Conservation (phyloP, 2,113 vertebrate species). For the Alligator mississippiensis region DNA sequence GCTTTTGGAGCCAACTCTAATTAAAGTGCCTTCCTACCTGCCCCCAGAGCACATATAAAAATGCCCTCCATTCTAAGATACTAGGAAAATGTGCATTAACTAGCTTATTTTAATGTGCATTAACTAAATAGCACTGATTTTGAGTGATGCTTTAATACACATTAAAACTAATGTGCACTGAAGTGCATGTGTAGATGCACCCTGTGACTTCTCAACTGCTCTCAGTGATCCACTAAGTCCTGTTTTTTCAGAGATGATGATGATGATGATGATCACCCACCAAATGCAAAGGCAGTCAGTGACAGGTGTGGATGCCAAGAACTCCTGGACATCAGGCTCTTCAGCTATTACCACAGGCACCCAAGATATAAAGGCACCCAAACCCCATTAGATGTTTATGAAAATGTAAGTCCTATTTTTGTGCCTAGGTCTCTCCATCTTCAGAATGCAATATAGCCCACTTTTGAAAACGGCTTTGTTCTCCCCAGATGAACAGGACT, state of each 20-base stretch:
- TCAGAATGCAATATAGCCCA: background rate
- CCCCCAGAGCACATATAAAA: too few species aligned
- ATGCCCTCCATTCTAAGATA: too few species aligned
- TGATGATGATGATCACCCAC: background rate
- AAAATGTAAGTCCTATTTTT: background rate
- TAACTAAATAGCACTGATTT: too few species aligned
- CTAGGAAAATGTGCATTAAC: too few species aligned
- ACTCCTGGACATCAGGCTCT: background rate
- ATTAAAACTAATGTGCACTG: too few species aligned
- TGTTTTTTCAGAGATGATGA: background rate
- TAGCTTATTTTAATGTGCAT: too few species aligned
- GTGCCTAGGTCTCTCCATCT: background rate
- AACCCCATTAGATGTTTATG: background rate
- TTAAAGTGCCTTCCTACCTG: too few species aligned
- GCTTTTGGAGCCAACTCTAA: too few species aligned
- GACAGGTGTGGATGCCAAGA: background rate
- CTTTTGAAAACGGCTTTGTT: slow-evolving; percentile 39
- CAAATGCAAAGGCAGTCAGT: background rate
- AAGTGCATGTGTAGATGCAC: background rate
- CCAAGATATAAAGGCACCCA: background rate
- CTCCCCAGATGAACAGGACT: slow-evolving; percentile 16
- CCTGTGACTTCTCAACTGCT: background rate
- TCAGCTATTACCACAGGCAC: background rate
- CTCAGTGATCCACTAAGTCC: background rate
- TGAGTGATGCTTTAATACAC: too few species aligned